phyloP scores from a whole-genome alignment of 1,140 invertebrate genomes.

The Drosophila ogumai region DNA sequence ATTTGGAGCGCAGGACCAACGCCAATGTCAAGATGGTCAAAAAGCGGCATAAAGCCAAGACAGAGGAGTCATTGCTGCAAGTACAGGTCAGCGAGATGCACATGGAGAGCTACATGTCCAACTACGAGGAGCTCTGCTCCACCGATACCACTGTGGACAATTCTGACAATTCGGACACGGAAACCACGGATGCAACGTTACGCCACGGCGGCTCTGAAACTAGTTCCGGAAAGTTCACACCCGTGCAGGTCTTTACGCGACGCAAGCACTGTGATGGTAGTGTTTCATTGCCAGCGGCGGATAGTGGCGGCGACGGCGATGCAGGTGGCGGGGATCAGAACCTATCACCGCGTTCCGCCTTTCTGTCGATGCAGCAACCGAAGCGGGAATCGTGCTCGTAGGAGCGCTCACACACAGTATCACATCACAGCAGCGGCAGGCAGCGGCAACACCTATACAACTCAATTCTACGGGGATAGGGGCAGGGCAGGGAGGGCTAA shows the following conservation, averaged over 20 bases:
- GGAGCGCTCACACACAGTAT: neutral
- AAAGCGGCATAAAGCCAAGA: constrained; percentile 51
- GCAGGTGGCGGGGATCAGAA: constrained; percentile 7
- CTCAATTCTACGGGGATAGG: constrained; percentile 9
- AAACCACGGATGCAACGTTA: constrained; percentile 32
- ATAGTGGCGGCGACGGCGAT: constrained; percentile 7
- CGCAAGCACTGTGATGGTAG: constrained; percentile 38
- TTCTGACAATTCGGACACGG: constrained; percentile 46
- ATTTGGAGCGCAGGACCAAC: constrained; percentile 49
- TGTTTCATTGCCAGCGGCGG: constrained; percentile 1
- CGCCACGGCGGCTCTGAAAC: constrained; percentile 1
- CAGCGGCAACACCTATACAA: constrained; percentile 17
- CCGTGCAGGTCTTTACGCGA: constrained; percentile 66
- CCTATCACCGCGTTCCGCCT: constrained; percentile 61
- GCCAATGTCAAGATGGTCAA: constrained; percentile 34
- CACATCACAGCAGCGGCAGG: neutral
- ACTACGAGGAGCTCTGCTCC: constrained; percentile 31
- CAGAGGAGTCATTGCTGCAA: constrained; percentile 7
- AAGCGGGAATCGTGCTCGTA: constrained; percentile 43
- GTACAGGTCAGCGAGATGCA: constrained; percentile 15
- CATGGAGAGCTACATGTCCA: constrained; percentile 48
- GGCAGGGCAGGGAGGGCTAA: constrained; percentile 38
- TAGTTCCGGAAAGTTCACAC: constrained; percentile 18
- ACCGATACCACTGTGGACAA: constrained; percentile 18
- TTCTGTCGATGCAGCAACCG: constrained; percentile 43